Percentiles rank a stretch among this genome's conserved stretches.
Conservation (phyloP, 2,797 vertebrate species). For the Spatula clypeata region DNA sequence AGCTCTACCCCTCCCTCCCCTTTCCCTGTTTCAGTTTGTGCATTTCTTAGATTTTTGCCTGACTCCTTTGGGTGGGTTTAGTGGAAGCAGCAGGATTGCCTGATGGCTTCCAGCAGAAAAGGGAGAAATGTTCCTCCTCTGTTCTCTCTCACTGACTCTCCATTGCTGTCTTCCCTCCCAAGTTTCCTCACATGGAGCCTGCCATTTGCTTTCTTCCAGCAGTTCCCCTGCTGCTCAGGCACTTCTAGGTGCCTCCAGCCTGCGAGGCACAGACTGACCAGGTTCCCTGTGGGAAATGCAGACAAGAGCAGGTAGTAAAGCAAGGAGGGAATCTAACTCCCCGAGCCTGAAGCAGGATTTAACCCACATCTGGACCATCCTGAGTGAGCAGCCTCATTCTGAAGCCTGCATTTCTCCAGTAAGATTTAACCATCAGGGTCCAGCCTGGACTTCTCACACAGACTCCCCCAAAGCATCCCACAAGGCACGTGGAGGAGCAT, state of each 20-base stretch:
- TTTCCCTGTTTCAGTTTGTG: accelerated
- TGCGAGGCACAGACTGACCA: accelerated
- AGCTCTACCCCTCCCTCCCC: neutral
- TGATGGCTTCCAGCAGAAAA: neutral
- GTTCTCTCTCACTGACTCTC: neutral
- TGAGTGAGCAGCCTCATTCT: neutral
- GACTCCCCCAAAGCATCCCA: neutral
- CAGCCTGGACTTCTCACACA: neutral
- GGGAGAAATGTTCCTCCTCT: neutral
- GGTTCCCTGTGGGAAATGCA: neutral
- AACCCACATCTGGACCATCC: accelerated
- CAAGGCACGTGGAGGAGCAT: neutral
- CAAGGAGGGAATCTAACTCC: neutral
- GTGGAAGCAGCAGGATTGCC: neutral
- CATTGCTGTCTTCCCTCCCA: neutral
- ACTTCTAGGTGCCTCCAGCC: neutral
- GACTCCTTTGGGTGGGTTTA: neutral
- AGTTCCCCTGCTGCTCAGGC: neutral
- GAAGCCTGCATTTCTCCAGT: neutral
- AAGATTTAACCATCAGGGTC: neutral
- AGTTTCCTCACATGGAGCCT: neutral
- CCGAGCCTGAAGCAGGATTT: neutral
- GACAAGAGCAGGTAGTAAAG: accelerated
- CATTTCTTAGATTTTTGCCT: neutral
- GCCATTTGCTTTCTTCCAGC: neutral